Base-by-base conservation (phyloP, 1,140 invertebrate species). In the Helicorthomorpha holstii region DNA sequence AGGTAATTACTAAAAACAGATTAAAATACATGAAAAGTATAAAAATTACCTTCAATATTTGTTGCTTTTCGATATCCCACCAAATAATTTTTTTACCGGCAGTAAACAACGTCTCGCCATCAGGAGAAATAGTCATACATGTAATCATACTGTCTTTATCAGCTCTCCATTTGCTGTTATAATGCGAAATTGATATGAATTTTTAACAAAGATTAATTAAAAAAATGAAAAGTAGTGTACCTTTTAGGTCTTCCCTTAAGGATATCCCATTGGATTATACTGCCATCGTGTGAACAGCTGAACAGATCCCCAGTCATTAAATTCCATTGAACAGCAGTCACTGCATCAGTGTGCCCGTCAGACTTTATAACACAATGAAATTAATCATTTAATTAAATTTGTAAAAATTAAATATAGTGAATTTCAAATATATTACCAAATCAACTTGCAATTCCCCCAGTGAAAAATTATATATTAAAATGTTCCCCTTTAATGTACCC, bases 81-180 rank as follows among this genome's bases (percentile, higher is more conserved):
- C 80, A 67, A 62, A 78, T 80, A 1, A 85, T 75, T 50, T 68
- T 67, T 54, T 74, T 73, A 23, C 76, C 72, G 7, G 78, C 81
- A n/a, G 79, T 75, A 3, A 82, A 60, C 14, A 85, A 51, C 27
- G 68, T 69, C n/a, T 72, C 72, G 22, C 73, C 76, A 43, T 78
- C 73, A 26, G 75, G 69, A 47, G 82, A 64, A 56, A 78, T 71
- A 34, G 7, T 16, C 16, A 34, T 34, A 54, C 75, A 72, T 24
- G 79, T 76, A 56, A 76, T 75, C 1, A 83, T 70, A 63, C 72
- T 77, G 22, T 73, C 73, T 52, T 75, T 79, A 1, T 76, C 79
- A 34, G 71, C 73, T 64, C 77, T 78, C 79, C 80, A 83, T 69
- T 75, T 59, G 29, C 29, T 34, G 16, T 16, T 7, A 34, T 7